Base-by-base conservation (phyloP, 2,888 invertebrate genomes). In the Mesochorus sp. region DNA sequence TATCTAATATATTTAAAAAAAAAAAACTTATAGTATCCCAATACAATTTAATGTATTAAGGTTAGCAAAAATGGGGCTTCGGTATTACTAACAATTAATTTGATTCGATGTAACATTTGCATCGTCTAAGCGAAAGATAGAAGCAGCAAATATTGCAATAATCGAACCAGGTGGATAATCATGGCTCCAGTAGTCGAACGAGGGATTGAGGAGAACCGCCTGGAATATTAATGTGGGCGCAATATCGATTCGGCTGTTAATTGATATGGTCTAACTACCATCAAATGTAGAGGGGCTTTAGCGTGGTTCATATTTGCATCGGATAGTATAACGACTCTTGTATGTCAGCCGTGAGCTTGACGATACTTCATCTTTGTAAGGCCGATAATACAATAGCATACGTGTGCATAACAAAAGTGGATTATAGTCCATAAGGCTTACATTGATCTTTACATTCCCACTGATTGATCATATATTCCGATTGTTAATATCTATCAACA, bases 211-310 rank as follows among this genome's bases (percentile, higher is more conserved):
- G 39, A 37, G 51, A 42, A 77, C 79, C 2, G 1, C 49, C 21
- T 34, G 81, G 72, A 80, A 85, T 82, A 86, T 85, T 85, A 85
- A 85, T 85, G 49, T 21, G 34, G n/a, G 42, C 21, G 59, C 37
- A 72, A 61, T 67, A 67, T 39, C 19, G 59, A 53, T 12, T 37
- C 59, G 8, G 47, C 82, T 79, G 82, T 84, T 85, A 84, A 86
- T 85, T 83, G 82, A 85, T 85, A 83, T 81, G 79, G 82, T 82
- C 85, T 86, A 85, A 85, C 83, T 83, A 82, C 82, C 83, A 82
- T 85, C 85, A 82, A 82, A 83, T 81, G 81, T 81, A 12, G 6
- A 42, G 31, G 31, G 47, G n/a, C 39, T 62, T 68, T 73, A 68
- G 39, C 47, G 37, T n/a, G n/a, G 42, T 49, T 64, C 67, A 67